These are phyloP conservation scores for Daktulosphaira vitifoliae DNA, from an alignment of 1,140 invertebrate species.

Conservation along the genomic window DNA sequence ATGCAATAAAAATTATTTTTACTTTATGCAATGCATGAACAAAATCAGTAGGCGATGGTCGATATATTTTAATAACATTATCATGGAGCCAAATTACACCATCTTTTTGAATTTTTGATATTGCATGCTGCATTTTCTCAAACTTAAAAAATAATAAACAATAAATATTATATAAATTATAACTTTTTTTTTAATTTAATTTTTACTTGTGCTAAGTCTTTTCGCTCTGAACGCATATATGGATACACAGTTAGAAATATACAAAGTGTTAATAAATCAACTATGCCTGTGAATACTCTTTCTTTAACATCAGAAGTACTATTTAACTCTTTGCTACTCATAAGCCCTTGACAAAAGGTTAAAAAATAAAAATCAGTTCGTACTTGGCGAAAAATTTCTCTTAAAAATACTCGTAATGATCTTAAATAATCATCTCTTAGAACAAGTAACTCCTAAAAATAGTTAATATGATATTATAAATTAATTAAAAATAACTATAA, in stretches of 20 bases:
- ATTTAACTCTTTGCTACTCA: conserved; percentile 51
- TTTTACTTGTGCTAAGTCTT: conserved; percentile 46
- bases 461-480: too few species aligned
- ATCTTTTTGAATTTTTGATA: conserved; percentile 71
- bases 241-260: conserved; percentile 69
- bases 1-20: conserved; percentile 33
- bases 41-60: conserved; percentile 62
- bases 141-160: conserved; percentile 33
- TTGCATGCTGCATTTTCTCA: conserved; percentile 57
- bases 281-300: conserved; percentile 70
- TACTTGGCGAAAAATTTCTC: conserved; percentile 73
- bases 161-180: conserved; percentile 34
- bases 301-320: conserved; percentile 63
- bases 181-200: neutral
- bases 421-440: conserved; percentile 85
- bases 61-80: conserved; percentile 63
- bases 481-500: too few species aligned
- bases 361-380: conserved; percentile 67
- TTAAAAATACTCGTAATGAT: conserved; percentile 67
- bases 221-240: conserved; percentile 55
- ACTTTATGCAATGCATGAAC: conserved; percentile 73
- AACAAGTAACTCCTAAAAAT: conserved; percentile 64
- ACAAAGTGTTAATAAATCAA: conserved; percentile 75
- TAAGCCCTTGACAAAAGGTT: conserved; percentile 58
- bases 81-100: conserved; percentile 78